These are phyloP conservation scores for Probaryconus sp. DNA, from an alignment of 1,140 invertebrate species.

Conservation along the genomic window DNA sequence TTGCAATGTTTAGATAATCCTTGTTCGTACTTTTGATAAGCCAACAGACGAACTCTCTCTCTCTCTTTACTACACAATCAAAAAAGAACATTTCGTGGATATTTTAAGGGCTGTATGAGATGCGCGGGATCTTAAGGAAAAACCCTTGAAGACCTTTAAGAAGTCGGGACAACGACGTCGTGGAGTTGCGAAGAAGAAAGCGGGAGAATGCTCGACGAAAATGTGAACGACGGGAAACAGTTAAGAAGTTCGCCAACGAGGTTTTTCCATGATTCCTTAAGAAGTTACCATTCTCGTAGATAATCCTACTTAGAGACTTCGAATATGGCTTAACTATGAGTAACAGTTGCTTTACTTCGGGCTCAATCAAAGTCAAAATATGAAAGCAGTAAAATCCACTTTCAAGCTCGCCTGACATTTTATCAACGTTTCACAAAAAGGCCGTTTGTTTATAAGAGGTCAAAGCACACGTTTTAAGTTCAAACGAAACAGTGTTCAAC, in stretches of 20 bases:
- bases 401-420: no score
- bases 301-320: constrained; percentile 64
- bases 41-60: no score
- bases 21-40: no score
- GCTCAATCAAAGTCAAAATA: neutral
- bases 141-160: constrained; percentile 2
- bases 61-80: no score
- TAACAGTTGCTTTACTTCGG: constrained; percentile 52
- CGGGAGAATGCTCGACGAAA: constrained; percentile 16
- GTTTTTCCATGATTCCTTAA: constrained; percentile 57
- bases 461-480: no score
- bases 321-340: constrained; percentile 56
- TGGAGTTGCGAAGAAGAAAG: neutral
- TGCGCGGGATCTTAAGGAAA: neutral
- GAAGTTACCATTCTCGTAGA: constrained; percentile 59
- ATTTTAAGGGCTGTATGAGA: neutral
- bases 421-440: no score
- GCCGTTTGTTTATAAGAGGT: no score
- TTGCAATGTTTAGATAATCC: no score
- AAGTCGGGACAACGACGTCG: no score
- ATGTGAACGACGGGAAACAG: constrained; percentile 40
- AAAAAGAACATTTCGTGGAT: constrained; percentile 1
- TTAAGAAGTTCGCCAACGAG: constrained; percentile 56
- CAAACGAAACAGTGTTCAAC: no score
- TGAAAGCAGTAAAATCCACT: no score